Conservation (phyloP, 1,140 invertebrate species). For the Drosophila guanche region DNA sequence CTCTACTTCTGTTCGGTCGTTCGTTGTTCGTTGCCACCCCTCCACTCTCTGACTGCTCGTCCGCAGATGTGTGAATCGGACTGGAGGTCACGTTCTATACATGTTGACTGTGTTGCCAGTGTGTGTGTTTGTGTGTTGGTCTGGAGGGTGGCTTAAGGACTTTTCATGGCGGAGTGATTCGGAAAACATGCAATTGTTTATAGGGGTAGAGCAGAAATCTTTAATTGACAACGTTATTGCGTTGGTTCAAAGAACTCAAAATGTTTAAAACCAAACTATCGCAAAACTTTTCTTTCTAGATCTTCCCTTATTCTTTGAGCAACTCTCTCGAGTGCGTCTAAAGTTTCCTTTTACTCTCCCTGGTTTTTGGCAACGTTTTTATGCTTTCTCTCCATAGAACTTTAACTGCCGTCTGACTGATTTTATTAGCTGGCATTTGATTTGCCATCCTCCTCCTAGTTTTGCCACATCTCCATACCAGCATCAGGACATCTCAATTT, state of each 20-base stretch:
- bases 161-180: neutral
- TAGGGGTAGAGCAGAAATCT: too few relatives aligned
- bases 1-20: neutral
- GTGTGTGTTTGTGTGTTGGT: constrained; percentile 1
- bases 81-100: constrained; percentile 47
- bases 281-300: too few relatives aligned
- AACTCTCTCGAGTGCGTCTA: constrained; percentile 1
- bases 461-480: constrained; percentile 4
- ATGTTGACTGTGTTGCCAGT: constrained; percentile 25
- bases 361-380: constrained; percentile 11
- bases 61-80: constrained; percentile 31
- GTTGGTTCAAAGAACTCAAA: too few relatives aligned
- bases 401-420: constrained; percentile 59
- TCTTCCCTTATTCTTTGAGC: neutral
- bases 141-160: constrained; percentile 29
- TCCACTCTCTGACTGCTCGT: constrained; percentile 1
- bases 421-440: constrained; percentile 67
- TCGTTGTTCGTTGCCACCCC: neutral
- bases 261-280: neutral
- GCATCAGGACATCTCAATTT: constrained; percentile 57
- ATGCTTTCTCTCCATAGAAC: constrained; percentile 19
- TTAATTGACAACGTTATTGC: neutral
- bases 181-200: too few relatives aligned
- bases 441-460: neutral
- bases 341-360: neutral